These are phyloP conservation scores for Agonopterix alstromeriana DNA, from an alignment of 2,888 invertebrate genomes.

Conservation along the genomic window DNA sequence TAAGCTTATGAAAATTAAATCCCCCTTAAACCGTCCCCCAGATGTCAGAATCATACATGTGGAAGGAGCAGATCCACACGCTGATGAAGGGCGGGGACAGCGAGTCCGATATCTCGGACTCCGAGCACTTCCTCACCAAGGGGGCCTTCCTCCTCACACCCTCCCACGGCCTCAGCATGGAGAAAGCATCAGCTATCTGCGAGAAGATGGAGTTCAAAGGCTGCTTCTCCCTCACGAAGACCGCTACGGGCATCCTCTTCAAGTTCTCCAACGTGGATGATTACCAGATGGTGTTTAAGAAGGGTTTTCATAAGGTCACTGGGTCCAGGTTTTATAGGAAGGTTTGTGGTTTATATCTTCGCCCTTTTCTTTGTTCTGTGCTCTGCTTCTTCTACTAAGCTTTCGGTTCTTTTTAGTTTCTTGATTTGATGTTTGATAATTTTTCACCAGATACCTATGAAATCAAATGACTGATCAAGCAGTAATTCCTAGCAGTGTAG, in stretches of 20 bases:
- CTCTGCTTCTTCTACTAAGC: constrained; percentile 13
- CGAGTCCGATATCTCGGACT: constrained; percentile 86
- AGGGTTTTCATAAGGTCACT: constrained; percentile 91
- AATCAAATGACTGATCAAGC: neutral
- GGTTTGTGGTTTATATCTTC: constrained; percentile 71
- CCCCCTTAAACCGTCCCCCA: constrained; percentile 24
- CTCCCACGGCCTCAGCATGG: constrained; percentile 90
- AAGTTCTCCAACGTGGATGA: constrained; percentile 92
- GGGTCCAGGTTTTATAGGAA: constrained; percentile 91
- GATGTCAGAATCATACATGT: constrained; percentile 72
- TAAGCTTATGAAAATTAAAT: too few species aligned
- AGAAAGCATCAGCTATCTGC: constrained; percentile 89
- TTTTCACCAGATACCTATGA: neutral
- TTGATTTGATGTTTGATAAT: neutral
- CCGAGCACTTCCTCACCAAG: constrained; percentile 86
- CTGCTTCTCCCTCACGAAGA: constrained; percentile 90
- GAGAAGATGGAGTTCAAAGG: constrained; percentile 93
- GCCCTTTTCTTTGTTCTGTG: constrained; percentile 24
- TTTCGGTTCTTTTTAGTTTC: constrained; percentile 8
- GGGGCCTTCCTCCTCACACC: constrained; percentile 91
- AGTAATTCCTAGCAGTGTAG: too few species aligned
- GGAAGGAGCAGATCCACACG: constrained; percentile 72
- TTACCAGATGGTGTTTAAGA: constrained; percentile 90
- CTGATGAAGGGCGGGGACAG: constrained; percentile 85
- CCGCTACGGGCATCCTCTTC: constrained; percentile 91